phyloP scores from a whole-genome alignment of 1,140 invertebrate species.

The Caenorhabditis tropicalis region DNA sequence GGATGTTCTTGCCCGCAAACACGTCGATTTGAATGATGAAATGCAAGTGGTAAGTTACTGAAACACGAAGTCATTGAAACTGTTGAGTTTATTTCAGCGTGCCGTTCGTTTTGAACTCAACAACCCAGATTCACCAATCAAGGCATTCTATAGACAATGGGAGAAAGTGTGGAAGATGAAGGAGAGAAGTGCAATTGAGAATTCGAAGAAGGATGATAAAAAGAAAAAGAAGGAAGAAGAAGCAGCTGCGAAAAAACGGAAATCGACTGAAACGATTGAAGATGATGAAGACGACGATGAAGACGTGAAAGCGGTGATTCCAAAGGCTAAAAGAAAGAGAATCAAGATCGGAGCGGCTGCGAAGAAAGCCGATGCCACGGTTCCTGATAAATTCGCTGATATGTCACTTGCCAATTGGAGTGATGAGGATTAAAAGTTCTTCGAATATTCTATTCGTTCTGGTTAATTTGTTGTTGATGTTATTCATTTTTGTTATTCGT shows the following conservation, averaged over 20 bases:
- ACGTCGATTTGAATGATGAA: constrained; percentile 44
- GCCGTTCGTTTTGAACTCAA: constrained; percentile 42
- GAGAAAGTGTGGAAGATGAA: constrained; percentile 54
- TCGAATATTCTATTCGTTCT: background rate
- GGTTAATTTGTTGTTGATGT: background rate
- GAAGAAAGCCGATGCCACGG: constrained; percentile 33
- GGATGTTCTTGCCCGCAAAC: background rate
- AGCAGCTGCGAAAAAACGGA: background rate
- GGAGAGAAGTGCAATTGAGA: constrained; percentile 12
- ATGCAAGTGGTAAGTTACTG: constrained; percentile 47
- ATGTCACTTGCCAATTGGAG: constrained; percentile 45
- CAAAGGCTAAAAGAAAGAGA: constrained; percentile 33
- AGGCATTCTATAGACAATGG: constrained; percentile 51
- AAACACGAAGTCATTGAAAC: background rate
- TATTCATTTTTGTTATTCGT: background rate
- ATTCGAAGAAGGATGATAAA: constrained; percentile 14
- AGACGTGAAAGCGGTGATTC: background rate
- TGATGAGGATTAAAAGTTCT: background rate
- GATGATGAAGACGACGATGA: constrained; percentile 8
- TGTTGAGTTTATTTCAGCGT: constrained; percentile 16
- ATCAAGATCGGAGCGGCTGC: constrained; percentile 42
- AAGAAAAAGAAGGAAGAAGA: constrained; percentile 39
- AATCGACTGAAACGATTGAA: background rate
- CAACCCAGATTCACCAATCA: constrained; percentile 46
- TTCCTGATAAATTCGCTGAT: constrained; percentile 35